phyloP scores from a whole-genome alignment of 2,113 vertebrate species.

The Zosterops borbonicus region DNA sequence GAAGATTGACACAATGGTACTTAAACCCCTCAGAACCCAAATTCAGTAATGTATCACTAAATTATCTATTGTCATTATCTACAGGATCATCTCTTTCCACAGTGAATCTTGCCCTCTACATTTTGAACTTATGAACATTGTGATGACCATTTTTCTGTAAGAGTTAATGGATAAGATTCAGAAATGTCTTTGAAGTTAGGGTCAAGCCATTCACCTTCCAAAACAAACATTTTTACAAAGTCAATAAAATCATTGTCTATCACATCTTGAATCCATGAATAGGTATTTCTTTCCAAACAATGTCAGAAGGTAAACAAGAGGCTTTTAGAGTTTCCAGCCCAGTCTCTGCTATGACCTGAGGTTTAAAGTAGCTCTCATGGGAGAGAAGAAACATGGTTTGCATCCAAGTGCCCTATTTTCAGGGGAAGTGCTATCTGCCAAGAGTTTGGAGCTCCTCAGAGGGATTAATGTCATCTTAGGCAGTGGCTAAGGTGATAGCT shows the following conservation, averaged over 20 bases:
- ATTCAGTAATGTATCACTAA: background rate
- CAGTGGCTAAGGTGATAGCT: background rate
- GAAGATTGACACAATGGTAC: background rate
- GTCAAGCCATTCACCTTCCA: background rate
- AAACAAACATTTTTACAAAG: background rate
- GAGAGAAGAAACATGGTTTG: background rate
- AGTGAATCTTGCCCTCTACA: background rate
- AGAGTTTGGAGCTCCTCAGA: background rate
- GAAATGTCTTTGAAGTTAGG: background rate
- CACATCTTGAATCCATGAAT: background rate
- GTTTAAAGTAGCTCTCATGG: background rate
- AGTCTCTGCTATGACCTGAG: background rate
- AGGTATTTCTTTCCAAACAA: background rate
- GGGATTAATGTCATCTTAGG: background rate
- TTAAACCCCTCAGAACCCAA: background rate
- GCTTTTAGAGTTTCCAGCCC: background rate
- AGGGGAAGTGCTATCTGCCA: background rate
- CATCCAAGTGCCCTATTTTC: background rate
- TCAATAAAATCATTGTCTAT: background rate
- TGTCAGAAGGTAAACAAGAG: background rate
- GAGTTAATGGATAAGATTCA: background rate
- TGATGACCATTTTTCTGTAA: background rate
- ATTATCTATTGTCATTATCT: background rate
- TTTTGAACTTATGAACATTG: background rate
- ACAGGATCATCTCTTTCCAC: background rate